Evolutionary conservation across 2,888 invertebrate species (phyloP).

Genomic region (Masnerella sp.): DNA sequence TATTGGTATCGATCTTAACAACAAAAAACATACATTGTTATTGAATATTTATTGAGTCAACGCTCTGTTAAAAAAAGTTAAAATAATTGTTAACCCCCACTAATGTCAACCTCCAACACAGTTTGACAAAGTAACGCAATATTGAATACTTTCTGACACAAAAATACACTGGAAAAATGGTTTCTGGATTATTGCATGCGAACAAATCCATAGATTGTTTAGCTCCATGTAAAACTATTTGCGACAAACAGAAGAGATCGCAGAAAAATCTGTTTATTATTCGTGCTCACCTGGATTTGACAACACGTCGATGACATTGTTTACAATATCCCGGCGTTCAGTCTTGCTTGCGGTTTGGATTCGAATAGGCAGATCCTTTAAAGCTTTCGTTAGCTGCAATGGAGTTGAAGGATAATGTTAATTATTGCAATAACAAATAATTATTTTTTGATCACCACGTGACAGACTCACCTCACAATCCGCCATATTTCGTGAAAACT

Average conservation of each 20-base stretch:
- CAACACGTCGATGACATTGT: constrained; percentile 85
- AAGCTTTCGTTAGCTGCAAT: constrained; percentile 82
- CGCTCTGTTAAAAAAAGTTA: too few relatives aligned
- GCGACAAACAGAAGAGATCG: background rate
- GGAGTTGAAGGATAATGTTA: constrained; percentile 52
- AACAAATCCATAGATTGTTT: background rate
- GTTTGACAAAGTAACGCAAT: background rate
- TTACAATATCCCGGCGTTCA: constrained; percentile 83
- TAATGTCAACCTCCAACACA: background rate
- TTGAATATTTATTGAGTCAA: too few relatives aligned
- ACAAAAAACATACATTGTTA: too few relatives aligned
- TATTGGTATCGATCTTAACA: too few relatives aligned
- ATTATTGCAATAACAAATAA: constrained; percentile 54
- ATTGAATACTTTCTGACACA: constrained; percentile 15
- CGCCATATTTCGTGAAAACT: constrained; percentile 81
- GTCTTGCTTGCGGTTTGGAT: constrained; percentile 86
- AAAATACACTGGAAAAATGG: background rate
- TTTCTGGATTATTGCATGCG: background rate
- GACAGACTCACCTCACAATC: constrained; percentile 82
- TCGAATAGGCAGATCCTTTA: constrained; percentile 86
- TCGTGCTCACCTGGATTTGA: constrained; percentile 83
- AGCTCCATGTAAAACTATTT: background rate
- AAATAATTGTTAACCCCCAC: too few relatives aligned
- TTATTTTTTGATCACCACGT: constrained; percentile 75
- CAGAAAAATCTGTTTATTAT: constrained; percentile 31